These are phyloP conservation scores for Heloderma charlesbogerti DNA, from an alignment of 2,113 vertebrate genomes.

Conservation along the genomic window DNA sequence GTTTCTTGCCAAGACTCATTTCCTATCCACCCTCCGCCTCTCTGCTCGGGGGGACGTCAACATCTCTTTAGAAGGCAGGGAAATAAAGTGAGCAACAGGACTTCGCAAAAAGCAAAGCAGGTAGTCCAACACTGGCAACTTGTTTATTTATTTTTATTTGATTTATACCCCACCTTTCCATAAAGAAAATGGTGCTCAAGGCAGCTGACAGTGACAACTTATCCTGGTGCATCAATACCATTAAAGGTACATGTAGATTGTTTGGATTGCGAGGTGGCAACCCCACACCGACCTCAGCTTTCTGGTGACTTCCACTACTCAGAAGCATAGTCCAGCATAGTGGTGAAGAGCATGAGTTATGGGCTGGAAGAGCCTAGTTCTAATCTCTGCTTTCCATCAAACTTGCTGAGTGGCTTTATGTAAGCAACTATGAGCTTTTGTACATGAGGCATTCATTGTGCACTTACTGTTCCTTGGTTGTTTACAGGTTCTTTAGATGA, in stretches of 20 bases:
- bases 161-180: too few species aligned
- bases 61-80: background rate
- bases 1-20: background rate
- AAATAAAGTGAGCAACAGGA: background rate
- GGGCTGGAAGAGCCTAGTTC: background rate
- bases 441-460: too few species aligned
- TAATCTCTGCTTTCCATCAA: background rate
- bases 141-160: too few species aligned
- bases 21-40: background rate
- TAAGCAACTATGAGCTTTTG: background rate
- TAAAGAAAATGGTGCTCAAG: too few species aligned
- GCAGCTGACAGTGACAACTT: background rate
- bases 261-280: background rate
- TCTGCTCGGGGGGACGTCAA: background rate
- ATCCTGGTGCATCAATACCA: background rate
- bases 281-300: background rate
- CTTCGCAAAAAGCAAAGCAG: background rate
- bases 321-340: background rate
- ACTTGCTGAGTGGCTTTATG: background rate
- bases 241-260: background rate
- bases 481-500: too few species aligned
- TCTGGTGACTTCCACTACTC: background rate
- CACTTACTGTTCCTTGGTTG: too few species aligned
- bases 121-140: background rate
- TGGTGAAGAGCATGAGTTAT: background rate